Evolutionary conservation across 2,888 invertebrate species (phyloP).

Genomic region (Balanococcus diminutus): DNA sequence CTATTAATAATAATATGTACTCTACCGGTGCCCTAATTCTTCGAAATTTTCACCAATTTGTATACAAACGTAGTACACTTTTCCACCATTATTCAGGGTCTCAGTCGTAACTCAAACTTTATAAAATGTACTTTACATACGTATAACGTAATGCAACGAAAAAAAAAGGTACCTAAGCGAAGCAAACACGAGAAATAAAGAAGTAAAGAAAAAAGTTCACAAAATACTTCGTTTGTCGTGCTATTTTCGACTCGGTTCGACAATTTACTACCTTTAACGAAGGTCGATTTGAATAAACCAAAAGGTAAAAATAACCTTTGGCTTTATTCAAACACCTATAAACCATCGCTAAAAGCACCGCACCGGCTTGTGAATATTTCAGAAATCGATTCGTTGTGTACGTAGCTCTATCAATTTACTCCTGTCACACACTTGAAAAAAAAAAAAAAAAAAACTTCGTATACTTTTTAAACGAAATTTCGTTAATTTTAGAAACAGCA

Average conservation of each 20-base stretch:
- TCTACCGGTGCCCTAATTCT: neutral
- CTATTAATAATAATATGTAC: conserved; percentile 13
- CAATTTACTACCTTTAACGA: neutral
- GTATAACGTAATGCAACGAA: no score
- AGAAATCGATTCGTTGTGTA: neutral
- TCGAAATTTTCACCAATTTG: neutral
- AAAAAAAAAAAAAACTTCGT: neutral
- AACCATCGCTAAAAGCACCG: neutral
- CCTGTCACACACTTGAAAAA: neutral
- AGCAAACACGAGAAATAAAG: neutral
- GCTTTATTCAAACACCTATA: neutral
- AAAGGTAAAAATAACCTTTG: neutral
- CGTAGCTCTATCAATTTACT: neutral
- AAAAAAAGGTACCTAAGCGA: neutral
- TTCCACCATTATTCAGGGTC: neutral
- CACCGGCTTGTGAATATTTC: neutral
- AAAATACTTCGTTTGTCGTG: neutral
- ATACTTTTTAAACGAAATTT: neutral
- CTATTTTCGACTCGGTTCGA: neutral
- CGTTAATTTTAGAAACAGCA: neutral
- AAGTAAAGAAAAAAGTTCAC: neutral
- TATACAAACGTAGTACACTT: neutral
- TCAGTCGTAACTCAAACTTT: neutral
- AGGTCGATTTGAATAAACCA: neutral
- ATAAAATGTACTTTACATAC: no score